Conservation (phyloP, 2,888 invertebrate species). For the Agriopis marginaria region DNA sequence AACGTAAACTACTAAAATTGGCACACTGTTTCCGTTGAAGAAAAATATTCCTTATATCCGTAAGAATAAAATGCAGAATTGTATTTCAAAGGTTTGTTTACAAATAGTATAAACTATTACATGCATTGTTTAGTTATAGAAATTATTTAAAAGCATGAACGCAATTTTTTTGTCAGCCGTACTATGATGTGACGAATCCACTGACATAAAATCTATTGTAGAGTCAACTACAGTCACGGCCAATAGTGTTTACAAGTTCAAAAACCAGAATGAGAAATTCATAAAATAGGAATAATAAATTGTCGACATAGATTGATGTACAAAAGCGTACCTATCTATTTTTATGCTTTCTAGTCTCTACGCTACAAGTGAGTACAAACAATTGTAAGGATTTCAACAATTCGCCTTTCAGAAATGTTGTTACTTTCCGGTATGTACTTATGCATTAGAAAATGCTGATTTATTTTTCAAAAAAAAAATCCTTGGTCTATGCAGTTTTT, state of each 20-base stretch:
- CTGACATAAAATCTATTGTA: constrained; percentile 22
- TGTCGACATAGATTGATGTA: background rate
- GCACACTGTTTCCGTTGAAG: background rate
- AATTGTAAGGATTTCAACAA: background rate
- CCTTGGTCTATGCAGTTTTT: too few relatives aligned
- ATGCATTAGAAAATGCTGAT: background rate
- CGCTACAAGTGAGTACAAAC: background rate
- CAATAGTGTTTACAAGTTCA: constrained; percentile 21
- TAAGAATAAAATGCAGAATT: background rate
- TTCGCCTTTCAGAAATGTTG: too few relatives aligned
- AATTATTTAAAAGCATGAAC: constrained; percentile 23
- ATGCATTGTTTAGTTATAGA: constrained; percentile 12
- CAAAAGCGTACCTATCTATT: background rate
- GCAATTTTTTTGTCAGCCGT: constrained; percentile 29
- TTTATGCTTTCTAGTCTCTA: background rate
- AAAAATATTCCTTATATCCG: constrained; percentile 4
- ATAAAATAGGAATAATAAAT: constrained; percentile 1
- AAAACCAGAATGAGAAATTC: constrained; percentile 7
- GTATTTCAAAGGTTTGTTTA: constrained; percentile 2
- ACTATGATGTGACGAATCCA: constrained; percentile 40
- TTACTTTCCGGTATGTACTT: too few relatives aligned
- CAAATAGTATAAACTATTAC: constrained; percentile 8
- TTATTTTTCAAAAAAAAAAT: background rate
- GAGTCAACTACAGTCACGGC: background rate
- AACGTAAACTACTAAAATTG: background rate